phyloP scores from a whole-genome alignment of 1,140 invertebrate genomes.

The Elymnias hypermnestra region DNA sequence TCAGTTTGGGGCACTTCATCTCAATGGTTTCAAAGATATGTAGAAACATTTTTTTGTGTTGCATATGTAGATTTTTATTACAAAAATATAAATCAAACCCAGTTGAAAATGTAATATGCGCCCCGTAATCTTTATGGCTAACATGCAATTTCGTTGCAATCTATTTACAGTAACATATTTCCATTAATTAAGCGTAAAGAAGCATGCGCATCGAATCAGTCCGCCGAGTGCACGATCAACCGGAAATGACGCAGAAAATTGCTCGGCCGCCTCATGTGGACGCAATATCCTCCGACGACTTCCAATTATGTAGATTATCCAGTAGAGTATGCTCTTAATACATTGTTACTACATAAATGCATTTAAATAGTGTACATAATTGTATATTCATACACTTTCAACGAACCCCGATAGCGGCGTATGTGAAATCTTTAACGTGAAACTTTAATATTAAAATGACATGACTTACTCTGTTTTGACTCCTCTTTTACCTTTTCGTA shows the following conservation, averaged over 20 bases:
- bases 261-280: constrained; percentile 62
- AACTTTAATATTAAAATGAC: no score
- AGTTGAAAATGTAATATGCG: no score
- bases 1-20: no score
- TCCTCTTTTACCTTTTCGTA: no score
- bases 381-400: neutral
- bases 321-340: constrained; percentile 52
- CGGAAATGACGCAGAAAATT: constrained; percentile 74
- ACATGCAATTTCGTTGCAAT: constrained; percentile 27
- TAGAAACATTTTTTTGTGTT: no score
- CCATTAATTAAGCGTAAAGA: constrained; percentile 59
- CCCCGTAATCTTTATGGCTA: constrained; percentile 1
- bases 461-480: no score
- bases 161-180: constrained; percentile 31
- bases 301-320: constrained; percentile 73
- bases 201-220: constrained; percentile 44
- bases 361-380: constrained; percentile 8
- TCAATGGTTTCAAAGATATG: no score
- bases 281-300: constrained; percentile 69
- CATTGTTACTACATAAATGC: constrained; percentile 44
- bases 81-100: no score
- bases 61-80: no score
- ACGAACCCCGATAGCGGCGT: neutral
- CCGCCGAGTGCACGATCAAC: constrained; percentile 45
- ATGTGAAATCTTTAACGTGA: neutral